Percentiles rank a stretch among this genome's conserved stretches.
phyloP scores from a whole-genome alignment of 2,888 invertebrate species.

The Drosophila affinis region DNA sequence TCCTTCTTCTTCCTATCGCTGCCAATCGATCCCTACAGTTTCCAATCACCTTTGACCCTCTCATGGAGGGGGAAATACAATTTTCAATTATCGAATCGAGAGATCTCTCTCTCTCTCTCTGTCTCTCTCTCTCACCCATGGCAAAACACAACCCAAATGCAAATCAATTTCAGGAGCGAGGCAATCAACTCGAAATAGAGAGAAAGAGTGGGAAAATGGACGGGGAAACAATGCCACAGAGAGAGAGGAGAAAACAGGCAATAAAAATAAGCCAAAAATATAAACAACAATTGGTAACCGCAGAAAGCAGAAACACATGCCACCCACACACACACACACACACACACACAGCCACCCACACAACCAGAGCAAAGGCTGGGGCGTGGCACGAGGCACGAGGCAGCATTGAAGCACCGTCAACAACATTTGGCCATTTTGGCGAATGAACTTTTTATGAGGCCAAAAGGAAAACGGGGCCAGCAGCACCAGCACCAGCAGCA shows the following conservation, averaged over 20 bases:
- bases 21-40: background rate
- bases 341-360: constrained; percentile 9
- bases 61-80: constrained; percentile 38
- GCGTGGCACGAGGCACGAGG: constrained; percentile 20
- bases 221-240: constrained; percentile 58
- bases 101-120: constrained; percentile 24
- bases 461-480: constrained; percentile 37
- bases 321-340: constrained; percentile 18
- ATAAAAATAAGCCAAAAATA: constrained; percentile 71
- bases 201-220: constrained; percentile 9
- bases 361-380: constrained; percentile 13
- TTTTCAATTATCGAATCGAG: constrained; percentile 62
- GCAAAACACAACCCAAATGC: constrained; percentile 49
- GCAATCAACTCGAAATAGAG: constrained; percentile 35
- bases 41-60: constrained; percentile 31
- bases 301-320: constrained; percentile 40
- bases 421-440: constrained; percentile 66
- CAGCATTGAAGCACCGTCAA: constrained; percentile 45
- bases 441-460: constrained; percentile 70
- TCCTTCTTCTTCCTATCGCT: too few relatives aligned
- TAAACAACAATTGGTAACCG: constrained; percentile 69
- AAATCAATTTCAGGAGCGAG: constrained; percentile 60
- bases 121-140: constrained; percentile 17
- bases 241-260: constrained; percentile 55
- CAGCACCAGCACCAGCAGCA: constrained; percentile 5